phyloP scores from a whole-genome alignment of 2,888 invertebrate genomes.

The Piscicola geometra region DNA sequence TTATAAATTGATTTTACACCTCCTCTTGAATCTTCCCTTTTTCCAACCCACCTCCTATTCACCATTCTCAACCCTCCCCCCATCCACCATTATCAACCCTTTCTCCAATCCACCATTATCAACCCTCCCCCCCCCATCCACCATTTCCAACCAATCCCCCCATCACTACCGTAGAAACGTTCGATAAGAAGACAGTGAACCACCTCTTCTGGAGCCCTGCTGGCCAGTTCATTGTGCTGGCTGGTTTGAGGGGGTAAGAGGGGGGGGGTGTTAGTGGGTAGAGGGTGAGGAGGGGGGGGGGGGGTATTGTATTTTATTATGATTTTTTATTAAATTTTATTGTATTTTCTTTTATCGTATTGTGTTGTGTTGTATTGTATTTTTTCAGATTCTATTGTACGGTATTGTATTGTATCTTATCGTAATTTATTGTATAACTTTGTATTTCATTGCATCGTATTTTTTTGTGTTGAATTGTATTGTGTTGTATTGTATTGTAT shows the following conservation, averaged over 20 bases:
- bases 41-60: too few species aligned
- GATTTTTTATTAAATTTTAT: not conserved
- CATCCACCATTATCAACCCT: not conserved
- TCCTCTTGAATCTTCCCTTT: too few species aligned
- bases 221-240: slow-evolving; percentile 90
- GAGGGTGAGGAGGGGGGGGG: not conserved
- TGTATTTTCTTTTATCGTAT: too few species aligned
- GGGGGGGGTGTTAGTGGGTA: not conserved
- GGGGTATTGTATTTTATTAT: not conserved
- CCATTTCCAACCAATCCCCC: not conserved
- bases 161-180: slow-evolving; percentile 63
- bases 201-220: slow-evolving; percentile 81
- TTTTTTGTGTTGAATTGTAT: too few species aligned
- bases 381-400: not conserved
- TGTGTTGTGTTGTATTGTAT: too few species aligned
- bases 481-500: too few species aligned
- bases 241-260: slow-evolving; percentile 68
- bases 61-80: not conserved
- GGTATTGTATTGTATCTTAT: not conserved
- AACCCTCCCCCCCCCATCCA: not conserved
- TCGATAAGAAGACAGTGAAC: slow-evolving; percentile 67
- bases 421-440: too few species aligned
- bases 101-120: too few species aligned
- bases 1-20: too few species aligned
- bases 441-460: too few species aligned